Percentiles rank a stretch among this genome's conserved stretches.
These are phyloP conservation scores for Forficula auricularia DNA, from an alignment of 1,140 invertebrate species.

Conservation along the genomic window DNA sequence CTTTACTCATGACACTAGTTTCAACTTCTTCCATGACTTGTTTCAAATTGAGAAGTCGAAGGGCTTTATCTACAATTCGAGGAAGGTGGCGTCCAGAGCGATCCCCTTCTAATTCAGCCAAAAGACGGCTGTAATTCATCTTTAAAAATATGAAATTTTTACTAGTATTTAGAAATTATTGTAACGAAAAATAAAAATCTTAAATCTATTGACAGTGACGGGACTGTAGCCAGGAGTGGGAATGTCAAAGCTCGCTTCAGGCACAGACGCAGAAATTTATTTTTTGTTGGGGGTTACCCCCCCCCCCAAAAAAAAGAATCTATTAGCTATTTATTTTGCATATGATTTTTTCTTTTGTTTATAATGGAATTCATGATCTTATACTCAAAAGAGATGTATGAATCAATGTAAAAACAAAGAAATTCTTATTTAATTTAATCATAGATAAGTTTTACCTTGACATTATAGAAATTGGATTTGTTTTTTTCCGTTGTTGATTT, in stretches of 20 bases:
- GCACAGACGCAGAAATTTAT: neutral
- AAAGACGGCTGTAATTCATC: slow-evolving; percentile 36
- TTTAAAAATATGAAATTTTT: slow-evolving; percentile 3
- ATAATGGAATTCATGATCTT: too few species aligned
- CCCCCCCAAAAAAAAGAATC: neutral
- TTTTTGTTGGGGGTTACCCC: neutral
- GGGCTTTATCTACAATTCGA: slow-evolving; percentile 59
- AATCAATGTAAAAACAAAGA: too few species aligned
- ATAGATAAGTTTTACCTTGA: too few species aligned
- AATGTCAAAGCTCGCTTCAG: neutral
- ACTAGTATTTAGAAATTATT: neutral
- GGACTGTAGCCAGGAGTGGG: neutral
- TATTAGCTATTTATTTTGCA: too few species aligned
- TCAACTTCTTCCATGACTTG: slow-evolving; percentile 74
- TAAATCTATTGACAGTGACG: neutral
- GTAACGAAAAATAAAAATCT: neutral
- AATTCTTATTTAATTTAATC: too few species aligned
- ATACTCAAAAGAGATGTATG: too few species aligned
- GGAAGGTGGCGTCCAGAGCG: slow-evolving; percentile 42
- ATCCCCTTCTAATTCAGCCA: slow-evolving; percentile 48
- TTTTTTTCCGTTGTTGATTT: too few species aligned
- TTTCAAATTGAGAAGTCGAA: slow-evolving; percentile 61
- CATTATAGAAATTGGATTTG: too few species aligned
- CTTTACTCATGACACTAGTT: slow-evolving; percentile 77
- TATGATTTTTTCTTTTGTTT: too few species aligned